Evolutionary conservation across 2,888 invertebrate genomes (phyloP).

Genomic region (Ferdinandea cuprea): DNA sequence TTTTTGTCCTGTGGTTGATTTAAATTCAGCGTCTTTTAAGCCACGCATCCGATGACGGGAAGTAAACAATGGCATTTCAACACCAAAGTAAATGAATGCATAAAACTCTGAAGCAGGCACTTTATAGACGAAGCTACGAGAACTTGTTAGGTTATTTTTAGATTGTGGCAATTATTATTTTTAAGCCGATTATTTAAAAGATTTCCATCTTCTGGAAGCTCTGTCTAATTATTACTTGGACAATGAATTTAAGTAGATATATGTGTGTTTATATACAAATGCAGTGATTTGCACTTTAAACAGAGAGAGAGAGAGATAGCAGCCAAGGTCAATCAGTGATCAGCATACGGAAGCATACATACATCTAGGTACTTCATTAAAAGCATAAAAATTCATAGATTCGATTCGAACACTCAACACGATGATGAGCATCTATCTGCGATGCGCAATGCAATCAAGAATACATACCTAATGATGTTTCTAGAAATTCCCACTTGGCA

Average conservation of each 20-base stretch:
- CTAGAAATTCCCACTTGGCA: too few species aligned
- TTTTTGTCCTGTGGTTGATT: conserved; percentile 7
- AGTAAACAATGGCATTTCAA: conserved; percentile 27
- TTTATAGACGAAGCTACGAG: neutral
- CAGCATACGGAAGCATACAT: conserved; percentile 1
- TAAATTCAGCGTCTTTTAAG: conserved; percentile 23
- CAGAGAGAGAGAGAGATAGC: too few species aligned
- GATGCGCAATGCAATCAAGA: too few species aligned
- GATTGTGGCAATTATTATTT: conserved; percentile 3
- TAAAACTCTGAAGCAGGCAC: neutral
- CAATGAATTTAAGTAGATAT: conserved; percentile 13
- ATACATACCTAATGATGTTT: too few species aligned
- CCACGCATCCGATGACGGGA: conserved; percentile 6
- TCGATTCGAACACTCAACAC: neutral
- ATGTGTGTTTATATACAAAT: conserved; percentile 7
- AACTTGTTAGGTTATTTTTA: neutral
- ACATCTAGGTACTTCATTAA: neutral
- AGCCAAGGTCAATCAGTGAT: conserved; percentile 42
- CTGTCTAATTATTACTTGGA: conserved; percentile 4
- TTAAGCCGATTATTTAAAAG: conserved; percentile 22
- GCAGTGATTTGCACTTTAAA: conserved; percentile 50
- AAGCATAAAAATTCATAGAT: neutral
- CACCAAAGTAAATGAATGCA: neutral
- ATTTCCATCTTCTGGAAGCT: neutral
- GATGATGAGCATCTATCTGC: neutral